Evolutionary conservation across 1,140 invertebrate genomes (phyloP), one percentile per base, ranked within the genome.

Genomic region (Pogonomyrmex barbatus): DNA sequence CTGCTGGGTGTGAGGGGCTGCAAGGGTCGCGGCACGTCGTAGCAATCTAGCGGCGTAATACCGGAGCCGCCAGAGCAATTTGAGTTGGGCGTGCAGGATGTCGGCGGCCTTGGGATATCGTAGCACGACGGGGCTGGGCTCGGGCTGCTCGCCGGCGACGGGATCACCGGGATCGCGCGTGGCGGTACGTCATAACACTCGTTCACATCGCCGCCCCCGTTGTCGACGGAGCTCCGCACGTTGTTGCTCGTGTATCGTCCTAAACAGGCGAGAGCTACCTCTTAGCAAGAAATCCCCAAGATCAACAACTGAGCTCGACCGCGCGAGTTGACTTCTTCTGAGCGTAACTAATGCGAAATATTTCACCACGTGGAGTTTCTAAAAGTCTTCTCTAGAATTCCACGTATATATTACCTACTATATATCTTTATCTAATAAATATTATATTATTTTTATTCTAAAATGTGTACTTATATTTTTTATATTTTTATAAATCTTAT

Each of bases 161-260:
- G 95, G 93, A 91, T 95, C 42, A 97, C 95, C 9, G 96, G 96
- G 2, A 96, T 95, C 24, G 96, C 95, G 47, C 96, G 95, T 24
- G 96, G 96, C 70, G 96, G 96, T 76, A 96, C 96, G 91, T 97
- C 96, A 92, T 97, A 97, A 75, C 95, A 95, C 63, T 95, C 95
- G 90, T 89, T 94, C 24, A 89, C 89, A 12, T 93, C 92, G 14
- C 90, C 90, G 6, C 93, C 91, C 42, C 79, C 88, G 67, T 93
- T 94, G 88, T 95, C 94, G 39, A 94, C 87, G 0, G 93, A 94
- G 47, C 90, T 93, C 52, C 92, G 90, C 50, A 86, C 89, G 17
- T 93, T 91, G 45, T 81, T 81, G 10, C 90, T 87, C n/a, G 91
- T 90, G 77, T 93, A 94, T 39, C 93, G 93, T 58, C 93, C 94